These are phyloP conservation scores for Brachionichthys hirsutus DNA, from an alignment of 2,113 vertebrate species.

Conservation along the genomic window DNA sequence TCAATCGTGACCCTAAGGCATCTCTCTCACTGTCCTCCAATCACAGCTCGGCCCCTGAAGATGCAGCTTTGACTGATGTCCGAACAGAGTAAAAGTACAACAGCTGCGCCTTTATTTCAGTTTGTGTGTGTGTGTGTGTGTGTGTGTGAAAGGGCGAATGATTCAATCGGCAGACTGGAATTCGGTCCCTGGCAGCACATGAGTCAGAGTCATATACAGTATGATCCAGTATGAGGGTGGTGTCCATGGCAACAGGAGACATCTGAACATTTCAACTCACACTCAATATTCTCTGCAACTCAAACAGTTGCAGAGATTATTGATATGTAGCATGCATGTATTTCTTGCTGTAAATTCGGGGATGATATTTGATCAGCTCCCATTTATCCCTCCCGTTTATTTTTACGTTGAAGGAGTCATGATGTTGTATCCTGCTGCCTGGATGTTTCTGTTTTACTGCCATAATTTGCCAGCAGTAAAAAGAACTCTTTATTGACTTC, in stretches of 20 bases:
- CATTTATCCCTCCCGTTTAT: no score
- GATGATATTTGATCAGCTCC: no score
- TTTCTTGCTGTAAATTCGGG: no score
- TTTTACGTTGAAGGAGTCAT: no score
- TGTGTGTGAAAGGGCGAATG: constrained; percentile 32
- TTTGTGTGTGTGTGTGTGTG: constrained; percentile 3
- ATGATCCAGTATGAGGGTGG: constrained; percentile 21
- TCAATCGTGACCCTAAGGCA: no score
- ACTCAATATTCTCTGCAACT: no score
- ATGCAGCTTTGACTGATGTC: not conserved
- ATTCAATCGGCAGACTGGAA: no score
- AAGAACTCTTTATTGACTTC: no score
- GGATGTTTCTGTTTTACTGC: no score
- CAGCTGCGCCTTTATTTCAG: constrained; percentile 47
- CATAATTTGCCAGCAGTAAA: no score
- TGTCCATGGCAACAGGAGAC: constrained; percentile 50
- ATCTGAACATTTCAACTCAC: constrained; percentile 6
- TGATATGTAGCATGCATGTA: not conserved
- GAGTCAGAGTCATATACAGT: constrained; percentile 72
- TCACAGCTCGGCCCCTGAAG: not conserved
- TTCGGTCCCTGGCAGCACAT: constrained; percentile 31
- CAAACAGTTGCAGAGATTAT: not conserved
- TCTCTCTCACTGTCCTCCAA: not conserved
- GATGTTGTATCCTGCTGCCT: no score
- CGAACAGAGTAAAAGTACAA: constrained; percentile 16